Conservation (phyloP, 2,113 vertebrate genomes). For the Patagioenas fasciata region DNA sequence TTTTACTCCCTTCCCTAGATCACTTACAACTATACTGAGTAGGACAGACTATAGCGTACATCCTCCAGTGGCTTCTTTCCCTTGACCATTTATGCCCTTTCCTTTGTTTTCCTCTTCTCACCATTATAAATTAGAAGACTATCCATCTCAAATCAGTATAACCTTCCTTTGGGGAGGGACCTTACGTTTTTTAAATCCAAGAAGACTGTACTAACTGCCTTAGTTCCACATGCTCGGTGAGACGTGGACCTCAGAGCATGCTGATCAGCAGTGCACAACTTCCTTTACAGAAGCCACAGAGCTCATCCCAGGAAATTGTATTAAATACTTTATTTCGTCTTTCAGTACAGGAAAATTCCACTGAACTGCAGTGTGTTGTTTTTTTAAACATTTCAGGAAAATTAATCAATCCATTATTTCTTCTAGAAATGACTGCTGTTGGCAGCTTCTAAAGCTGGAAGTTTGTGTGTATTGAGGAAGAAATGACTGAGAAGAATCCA, state of each 20-base stretch:
- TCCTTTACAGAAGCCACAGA: background rate
- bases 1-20: background rate
- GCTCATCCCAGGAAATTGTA: background rate
- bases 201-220: background rate
- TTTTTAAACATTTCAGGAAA: background rate
- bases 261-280: background rate
- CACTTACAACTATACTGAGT: background rate
- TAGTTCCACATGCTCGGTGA: background rate
- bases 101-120: background rate
- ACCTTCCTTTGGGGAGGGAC: background rate
- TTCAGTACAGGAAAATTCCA: background rate
- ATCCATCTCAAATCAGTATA: background rate
- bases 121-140: background rate
- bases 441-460: background rate
- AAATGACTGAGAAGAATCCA: background rate
- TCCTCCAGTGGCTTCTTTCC: background rate
- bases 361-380: background rate
- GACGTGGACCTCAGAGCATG: background rate
- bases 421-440: background rate
- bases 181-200: background rate
- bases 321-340: background rate
- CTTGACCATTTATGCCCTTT: background rate
- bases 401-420: background rate
- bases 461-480: background rate
- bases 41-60: background rate